Conservation (phyloP, 2,113 vertebrate genomes). For the Pachypanchax playfairii region DNA sequence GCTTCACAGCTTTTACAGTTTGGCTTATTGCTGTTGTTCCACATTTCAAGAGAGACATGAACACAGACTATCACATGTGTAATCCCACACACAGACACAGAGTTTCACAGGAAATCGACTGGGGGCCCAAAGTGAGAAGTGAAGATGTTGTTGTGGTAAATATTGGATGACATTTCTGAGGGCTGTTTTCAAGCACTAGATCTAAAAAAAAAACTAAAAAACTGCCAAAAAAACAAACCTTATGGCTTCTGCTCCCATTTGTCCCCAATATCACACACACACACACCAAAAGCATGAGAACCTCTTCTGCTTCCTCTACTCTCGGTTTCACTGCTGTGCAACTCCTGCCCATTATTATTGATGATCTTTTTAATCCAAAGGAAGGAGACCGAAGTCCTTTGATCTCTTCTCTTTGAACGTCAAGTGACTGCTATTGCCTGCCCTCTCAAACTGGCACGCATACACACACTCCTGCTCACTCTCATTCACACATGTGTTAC, state of each 20-base stretch:
- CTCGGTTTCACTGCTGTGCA: slow-evolving; percentile 32
- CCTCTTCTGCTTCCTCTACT: slow-evolving; percentile 37
- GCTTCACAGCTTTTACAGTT: slow-evolving; percentile 21
- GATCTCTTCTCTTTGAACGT: slow-evolving; percentile 71
- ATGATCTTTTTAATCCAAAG: slow-evolving; percentile 67
- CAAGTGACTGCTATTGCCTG: slow-evolving; percentile 43
- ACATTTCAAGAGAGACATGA: background rate
- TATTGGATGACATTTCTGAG: slow-evolving; percentile 61
- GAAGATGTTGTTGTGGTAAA: slow-evolving; percentile 58
- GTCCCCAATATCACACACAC: slow-evolving; percentile 32
- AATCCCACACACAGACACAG: background rate
- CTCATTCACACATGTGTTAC: background rate
- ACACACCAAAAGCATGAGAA: slow-evolving; percentile 2
- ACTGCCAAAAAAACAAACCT: slow-evolving; percentile 14
- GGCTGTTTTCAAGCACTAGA: slow-evolving; percentile 33
- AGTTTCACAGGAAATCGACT: slow-evolving; percentile 38
- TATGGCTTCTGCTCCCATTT: slow-evolving; percentile 48
- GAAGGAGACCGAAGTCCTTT: slow-evolving; percentile 61
- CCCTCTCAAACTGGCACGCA: slow-evolving; percentile 14
- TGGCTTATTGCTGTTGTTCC: slow-evolving; percentile 24
- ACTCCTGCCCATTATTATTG: slow-evolving; percentile 67
- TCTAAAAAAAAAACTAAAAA: slow-evolving; percentile 46
- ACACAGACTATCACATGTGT: no score
- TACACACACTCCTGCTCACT: background rate
- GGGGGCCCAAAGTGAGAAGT: slow-evolving; percentile 47